phyloP scores from a whole-genome alignment of 2,797 vertebrate genomes.

The Syngnathus rostellatus region DNA sequence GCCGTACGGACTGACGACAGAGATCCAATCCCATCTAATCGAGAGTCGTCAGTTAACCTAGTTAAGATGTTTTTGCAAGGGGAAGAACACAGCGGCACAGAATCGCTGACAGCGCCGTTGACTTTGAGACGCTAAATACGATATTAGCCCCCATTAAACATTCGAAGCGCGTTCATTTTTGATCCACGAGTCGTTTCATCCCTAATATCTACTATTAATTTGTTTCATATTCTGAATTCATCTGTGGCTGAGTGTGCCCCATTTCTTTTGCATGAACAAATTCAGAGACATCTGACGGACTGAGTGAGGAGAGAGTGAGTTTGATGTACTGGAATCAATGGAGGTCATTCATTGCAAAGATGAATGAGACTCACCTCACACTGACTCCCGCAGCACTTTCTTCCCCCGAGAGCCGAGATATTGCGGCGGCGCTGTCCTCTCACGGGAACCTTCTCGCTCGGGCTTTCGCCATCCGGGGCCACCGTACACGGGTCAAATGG shows the following conservation, averaged over 20 bases:
- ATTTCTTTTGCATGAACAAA: slow-evolving; percentile 12
- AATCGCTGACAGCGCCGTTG: slow-evolving; percentile 20
- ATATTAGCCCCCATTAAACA: not conserved
- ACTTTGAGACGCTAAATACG: not conserved
- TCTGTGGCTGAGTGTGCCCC: slow-evolving; percentile 5
- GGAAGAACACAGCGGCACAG: slow-evolving; percentile 11
- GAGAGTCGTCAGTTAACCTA: too few species aligned
- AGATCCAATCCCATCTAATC: too few species aligned
- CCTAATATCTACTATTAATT: not conserved
- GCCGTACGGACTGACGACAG: too few species aligned
- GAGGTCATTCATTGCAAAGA: slow-evolving; percentile 65
- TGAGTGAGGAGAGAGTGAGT: slow-evolving; percentile 61
- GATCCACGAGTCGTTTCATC: slow-evolving; percentile 3
- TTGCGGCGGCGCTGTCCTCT: not conserved
- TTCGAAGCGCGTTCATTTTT: not conserved
- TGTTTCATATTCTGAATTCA: slow-evolving; percentile 2
- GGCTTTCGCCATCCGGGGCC: slow-evolving; percentile 5
- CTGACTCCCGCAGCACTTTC: slow-evolving; percentile 19
- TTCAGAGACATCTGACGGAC: slow-evolving; percentile 27
- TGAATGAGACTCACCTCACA: slow-evolving; percentile 52
- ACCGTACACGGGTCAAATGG: not conserved
- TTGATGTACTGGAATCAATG: slow-evolving; percentile 69
- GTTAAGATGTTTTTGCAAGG: too few species aligned
- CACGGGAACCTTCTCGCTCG: not conserved
- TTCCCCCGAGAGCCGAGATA: not conserved